Evolutionary conservation across 2,797 vertebrate species (phyloP).

Genomic region (Sebastes itinus): DNA sequence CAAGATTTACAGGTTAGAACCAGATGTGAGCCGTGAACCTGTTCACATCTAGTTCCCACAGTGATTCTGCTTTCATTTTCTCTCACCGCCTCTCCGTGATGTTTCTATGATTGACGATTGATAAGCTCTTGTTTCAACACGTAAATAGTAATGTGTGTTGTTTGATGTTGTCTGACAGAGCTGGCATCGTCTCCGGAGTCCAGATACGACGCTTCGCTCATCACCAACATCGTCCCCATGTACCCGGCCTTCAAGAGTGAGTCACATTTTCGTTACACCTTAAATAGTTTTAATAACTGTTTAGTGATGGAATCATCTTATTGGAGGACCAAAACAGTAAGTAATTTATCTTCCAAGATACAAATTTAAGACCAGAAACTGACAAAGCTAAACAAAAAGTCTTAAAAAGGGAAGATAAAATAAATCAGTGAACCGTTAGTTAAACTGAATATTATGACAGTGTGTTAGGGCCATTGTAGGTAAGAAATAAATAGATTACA

Average conservation of each 20-base stretch:
- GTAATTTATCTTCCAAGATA: neutral
- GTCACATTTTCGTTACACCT: slow-evolving; percentile 54
- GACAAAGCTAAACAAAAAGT: too few relatives aligned
- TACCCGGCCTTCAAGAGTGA: slow-evolving; percentile 96
- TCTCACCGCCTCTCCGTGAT: neutral
- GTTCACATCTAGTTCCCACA: neutral
- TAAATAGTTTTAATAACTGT: too few relatives aligned
- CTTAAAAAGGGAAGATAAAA: too few relatives aligned
- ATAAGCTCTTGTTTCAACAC: neutral
- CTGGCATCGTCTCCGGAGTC: slow-evolving; percentile 89
- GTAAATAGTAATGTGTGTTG: neutral
- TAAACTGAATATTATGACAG: too few relatives aligned
- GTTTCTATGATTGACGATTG: neutral
- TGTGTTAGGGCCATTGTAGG: too few relatives aligned
- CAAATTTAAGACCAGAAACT: neutral
- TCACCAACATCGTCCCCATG: slow-evolving; percentile 96
- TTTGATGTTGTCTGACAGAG: slow-evolving; percentile 81
- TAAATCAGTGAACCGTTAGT: too few relatives aligned
- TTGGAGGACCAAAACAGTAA: neutral
- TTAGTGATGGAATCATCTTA: neutral
- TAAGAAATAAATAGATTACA: too few relatives aligned
- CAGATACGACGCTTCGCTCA: slow-evolving; percentile 90
- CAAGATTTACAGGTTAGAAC: too few relatives aligned
- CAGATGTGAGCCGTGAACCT: too few relatives aligned
- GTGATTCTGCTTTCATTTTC: neutral